These are phyloP conservation scores for Trichacis sp. DNA, from an alignment of 2,888 invertebrate species.

Conservation along the genomic window DNA sequence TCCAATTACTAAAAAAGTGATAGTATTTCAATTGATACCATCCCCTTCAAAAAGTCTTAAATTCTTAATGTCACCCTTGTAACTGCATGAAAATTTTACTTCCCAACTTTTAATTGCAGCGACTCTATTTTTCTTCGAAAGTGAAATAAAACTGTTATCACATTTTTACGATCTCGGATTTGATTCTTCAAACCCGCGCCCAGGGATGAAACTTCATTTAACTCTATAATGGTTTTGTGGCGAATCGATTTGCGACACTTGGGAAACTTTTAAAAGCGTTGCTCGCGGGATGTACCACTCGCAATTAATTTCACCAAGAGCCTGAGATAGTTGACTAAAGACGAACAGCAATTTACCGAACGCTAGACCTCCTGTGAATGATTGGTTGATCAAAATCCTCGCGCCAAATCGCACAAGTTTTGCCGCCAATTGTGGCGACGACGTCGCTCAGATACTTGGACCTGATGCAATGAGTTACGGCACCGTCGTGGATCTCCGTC, in stretches of 20 bases:
- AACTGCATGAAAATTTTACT: neutral
- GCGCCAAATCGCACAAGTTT: slow-evolving; percentile 81
- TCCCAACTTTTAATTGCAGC: slow-evolving; percentile 2
- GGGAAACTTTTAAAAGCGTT: neutral
- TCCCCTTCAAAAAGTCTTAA: too few relatives aligned
- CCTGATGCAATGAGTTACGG: slow-evolving; percentile 73
- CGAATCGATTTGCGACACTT: neutral
- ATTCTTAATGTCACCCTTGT: too few relatives aligned
- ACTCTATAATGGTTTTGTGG: neutral
- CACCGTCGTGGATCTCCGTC: slow-evolving; percentile 77
- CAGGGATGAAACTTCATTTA: neutral
- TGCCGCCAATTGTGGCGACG: slow-evolving; percentile 80
- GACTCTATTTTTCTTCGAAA: neutral
- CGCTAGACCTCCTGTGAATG: slow-evolving; percentile 75
- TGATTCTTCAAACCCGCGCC: neutral
- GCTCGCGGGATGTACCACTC: neutral
- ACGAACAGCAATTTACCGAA: slow-evolving; percentile 7
- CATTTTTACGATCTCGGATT: neutral
- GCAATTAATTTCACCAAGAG: neutral
- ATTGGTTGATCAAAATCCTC: slow-evolving; percentile 76
- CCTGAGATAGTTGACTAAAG: neutral
- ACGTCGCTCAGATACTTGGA: slow-evolving; percentile 76
- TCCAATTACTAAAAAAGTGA: too few relatives aligned
- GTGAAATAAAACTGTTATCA: slow-evolving; percentile 1
- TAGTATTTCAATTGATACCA: too few relatives aligned